A percentile compares a stretch with the other conserved stretches of the same genome.
Evolutionary conservation across 2,797 vertebrate genomes (phyloP).

Genomic region (Acrocephalus scirpaceus): DNA sequence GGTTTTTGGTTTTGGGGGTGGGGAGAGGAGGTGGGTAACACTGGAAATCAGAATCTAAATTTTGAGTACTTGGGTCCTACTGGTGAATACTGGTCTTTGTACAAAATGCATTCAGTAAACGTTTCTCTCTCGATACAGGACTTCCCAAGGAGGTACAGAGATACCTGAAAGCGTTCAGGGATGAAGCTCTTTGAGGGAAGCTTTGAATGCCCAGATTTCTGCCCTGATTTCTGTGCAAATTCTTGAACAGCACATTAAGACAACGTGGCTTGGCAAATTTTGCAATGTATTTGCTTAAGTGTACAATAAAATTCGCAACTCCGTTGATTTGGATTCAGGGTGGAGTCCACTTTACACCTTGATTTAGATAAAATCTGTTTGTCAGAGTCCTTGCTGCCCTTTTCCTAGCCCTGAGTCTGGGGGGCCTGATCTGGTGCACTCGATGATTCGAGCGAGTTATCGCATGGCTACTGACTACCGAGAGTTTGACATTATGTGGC

Average conservation of each 20-base stretch:
- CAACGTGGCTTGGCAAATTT: too few species aligned
- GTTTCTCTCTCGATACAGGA: neutral
- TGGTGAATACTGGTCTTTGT: neutral
- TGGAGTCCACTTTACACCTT: neutral
- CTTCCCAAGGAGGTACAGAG: neutral
- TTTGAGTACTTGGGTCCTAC: neutral
- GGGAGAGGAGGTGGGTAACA: accelerated
- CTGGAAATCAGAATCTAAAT: neutral
- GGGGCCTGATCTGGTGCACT: neutral
- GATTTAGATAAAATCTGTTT: too few species aligned
- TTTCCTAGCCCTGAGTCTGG: neutral
- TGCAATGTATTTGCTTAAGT: accelerated
- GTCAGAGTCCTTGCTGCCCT: neutral
- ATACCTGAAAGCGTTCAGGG: accelerated
- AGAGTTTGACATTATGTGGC: too few species aligned
- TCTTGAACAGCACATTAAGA: accelerated
- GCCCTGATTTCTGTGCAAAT: accelerated
- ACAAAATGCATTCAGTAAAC: neutral
- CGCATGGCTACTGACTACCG: too few species aligned
- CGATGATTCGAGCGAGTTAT: neutral
- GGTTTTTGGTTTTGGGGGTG: neutral
- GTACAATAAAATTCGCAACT: neutral
- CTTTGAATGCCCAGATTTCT: neutral
- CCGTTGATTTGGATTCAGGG: too few species aligned
- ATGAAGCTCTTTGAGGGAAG: neutral